These are phyloP conservation scores for Amblyornis subalaris DNA, from an alignment of 2,113 vertebrate genomes.

Conservation along the genomic window DNA sequence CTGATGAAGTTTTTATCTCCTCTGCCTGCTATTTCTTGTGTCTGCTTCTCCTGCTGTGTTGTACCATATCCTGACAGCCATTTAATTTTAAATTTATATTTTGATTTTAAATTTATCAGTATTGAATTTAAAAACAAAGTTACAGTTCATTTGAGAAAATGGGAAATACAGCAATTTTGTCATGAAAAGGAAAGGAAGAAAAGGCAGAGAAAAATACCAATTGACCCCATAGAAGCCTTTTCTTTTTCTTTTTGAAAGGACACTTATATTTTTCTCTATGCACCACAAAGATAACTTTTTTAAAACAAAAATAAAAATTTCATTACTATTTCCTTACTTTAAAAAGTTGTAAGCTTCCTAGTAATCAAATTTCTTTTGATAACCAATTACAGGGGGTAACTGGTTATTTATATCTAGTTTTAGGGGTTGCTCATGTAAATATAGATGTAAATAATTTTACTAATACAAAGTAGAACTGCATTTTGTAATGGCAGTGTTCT, in stretches of 20 bases:
- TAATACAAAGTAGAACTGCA: not conserved
- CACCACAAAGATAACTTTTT: accelerated
- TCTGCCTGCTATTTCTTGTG: not conserved
- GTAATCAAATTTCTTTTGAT: not conserved
- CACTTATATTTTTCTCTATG: not conserved
- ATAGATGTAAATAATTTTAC: not conserved
- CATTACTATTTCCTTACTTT: not conserved
- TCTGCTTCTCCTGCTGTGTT: not conserved
- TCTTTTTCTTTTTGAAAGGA: not conserved
- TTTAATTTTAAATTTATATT: not conserved
- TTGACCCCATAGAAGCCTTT: accelerated
- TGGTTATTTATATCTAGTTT: not conserved
- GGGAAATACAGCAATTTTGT: not conserved
- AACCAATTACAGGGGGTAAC: not conserved
- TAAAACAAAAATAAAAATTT: not conserved
- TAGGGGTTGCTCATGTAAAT: not conserved
- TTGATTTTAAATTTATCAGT: not conserved
- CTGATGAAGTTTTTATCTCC: not conserved
- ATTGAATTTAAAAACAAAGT: not conserved
- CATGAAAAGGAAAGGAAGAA: not conserved
- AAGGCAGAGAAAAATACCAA: not conserved
- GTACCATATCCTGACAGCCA: not conserved
- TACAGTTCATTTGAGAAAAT: not conserved
- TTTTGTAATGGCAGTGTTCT: not conserved
- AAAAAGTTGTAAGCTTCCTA: not conserved